These are phyloP conservation scores for Elysia chlorotica DNA, from an alignment of 1,140 invertebrate genomes.

Conservation along the genomic window DNA sequence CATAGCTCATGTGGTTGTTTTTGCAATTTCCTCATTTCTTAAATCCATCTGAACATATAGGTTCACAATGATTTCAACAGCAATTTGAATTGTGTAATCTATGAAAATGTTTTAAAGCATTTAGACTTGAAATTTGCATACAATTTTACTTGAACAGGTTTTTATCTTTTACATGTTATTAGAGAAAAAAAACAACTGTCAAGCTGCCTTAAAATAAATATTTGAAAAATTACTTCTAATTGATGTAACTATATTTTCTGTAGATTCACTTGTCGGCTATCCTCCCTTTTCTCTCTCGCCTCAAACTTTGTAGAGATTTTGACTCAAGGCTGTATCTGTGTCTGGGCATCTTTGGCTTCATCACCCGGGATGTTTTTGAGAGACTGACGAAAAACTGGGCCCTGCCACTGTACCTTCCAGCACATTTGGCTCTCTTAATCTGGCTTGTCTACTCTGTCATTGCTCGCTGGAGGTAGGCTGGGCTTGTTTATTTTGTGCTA, in stretches of 20 bases:
- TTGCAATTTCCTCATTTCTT: background rate
- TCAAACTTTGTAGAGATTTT: too few relatives aligned
- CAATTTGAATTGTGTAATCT: too few relatives aligned
- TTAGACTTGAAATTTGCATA: too few relatives aligned
- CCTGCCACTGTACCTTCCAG: constrained; percentile 57
- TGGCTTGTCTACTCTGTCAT: constrained; percentile 42
- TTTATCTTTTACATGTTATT: background rate
- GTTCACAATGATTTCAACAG: too few relatives aligned
- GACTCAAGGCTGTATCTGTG: constrained; percentile 65
- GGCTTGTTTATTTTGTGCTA: too few relatives aligned
- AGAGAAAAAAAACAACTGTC: background rate
- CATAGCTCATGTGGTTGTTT: background rate
- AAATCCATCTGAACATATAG: too few relatives aligned
- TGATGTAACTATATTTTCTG: too few relatives aligned
- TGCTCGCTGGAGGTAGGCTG: constrained; percentile 45
- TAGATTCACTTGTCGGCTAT: background rate
- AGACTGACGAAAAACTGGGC: constrained; percentile 56
- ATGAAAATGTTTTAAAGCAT: background rate
- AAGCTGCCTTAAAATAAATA: too few relatives aligned
- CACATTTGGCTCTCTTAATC: constrained; percentile 43
- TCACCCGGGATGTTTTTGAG: constrained; percentile 56
- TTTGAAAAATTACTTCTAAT: too few relatives aligned
- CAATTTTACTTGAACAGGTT: too few relatives aligned
- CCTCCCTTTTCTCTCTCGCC: constrained; percentile 33
- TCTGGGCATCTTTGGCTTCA: constrained; percentile 61